Evolutionary conservation across 2,888 invertebrate species (phyloP).

Genomic region (Chamaedrilus cognettii): DNA sequence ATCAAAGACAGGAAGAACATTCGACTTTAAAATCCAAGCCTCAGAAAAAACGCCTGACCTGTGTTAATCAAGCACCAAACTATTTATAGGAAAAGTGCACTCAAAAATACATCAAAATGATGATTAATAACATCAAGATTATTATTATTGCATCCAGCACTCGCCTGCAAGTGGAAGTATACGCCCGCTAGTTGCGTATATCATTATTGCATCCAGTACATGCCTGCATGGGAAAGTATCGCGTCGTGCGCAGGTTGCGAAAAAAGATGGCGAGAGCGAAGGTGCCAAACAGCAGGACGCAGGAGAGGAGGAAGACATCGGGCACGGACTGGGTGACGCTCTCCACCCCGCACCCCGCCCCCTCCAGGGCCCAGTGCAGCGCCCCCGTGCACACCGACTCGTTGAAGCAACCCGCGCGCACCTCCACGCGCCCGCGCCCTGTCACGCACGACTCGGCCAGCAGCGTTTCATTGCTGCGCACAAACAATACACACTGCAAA

Average conservation of each 20-base stretch:
- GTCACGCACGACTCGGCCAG: not conserved
- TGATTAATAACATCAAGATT: too few species aligned
- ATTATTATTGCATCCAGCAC: too few species aligned
- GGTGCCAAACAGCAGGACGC: conserved; percentile 87
- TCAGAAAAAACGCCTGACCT: too few species aligned
- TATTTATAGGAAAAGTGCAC: too few species aligned
- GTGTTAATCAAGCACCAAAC: too few species aligned
- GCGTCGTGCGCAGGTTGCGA: conserved; percentile 88
- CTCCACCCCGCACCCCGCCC: conserved; percentile 6
- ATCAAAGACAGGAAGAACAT: too few species aligned
- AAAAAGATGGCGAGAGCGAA: conserved; percentile 84
- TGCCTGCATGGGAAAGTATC: conserved; percentile 90
- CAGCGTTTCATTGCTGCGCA: too few species aligned
- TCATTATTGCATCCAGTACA: conserved; percentile 26
- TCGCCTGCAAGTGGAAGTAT: too few species aligned
- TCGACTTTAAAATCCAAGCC: too few species aligned
- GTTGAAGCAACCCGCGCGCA: not conserved
- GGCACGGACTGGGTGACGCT: conserved; percentile 17
- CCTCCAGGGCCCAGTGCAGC: conserved; percentile 5
- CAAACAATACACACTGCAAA: too few species aligned
- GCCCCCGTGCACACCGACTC: not conserved
- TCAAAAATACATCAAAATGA: too few species aligned
- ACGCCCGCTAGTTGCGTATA: too few species aligned
- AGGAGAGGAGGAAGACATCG: conserved; percentile 92
- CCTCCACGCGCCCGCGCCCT: not conserved